Base-by-base conservation (phyloP, 2,113 vertebrate species). In the Sorex fumeus region DNA sequence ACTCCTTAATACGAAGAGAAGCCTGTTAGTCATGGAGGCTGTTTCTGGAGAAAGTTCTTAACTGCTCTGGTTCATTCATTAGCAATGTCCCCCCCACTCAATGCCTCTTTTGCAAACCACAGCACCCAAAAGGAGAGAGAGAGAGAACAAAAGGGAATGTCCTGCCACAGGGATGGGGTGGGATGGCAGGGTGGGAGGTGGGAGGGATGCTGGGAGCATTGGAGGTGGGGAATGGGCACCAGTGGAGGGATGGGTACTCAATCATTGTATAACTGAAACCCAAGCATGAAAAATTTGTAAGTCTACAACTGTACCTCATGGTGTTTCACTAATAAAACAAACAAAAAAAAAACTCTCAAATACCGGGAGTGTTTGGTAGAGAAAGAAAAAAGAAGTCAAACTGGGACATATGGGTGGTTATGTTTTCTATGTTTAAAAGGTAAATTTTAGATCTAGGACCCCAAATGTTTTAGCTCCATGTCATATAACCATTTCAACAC, bases 21-120 rank as follows among this genome's bases (percentile, higher is more conserved):
- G 36, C 32, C 87, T 71, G 15, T 79, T 78, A 72, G 45, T 28
- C 72, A 81, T 92, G 66, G 28, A 43, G 70, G 94, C 34, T 64
- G 21, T 50, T 50, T 91, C 47, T 67, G 40, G 28, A 84, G 66
- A 19, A 25, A 66, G 40, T 74, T 72, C 30, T 83, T 43, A 70
- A n/a, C 4, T 12, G 57, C 72, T 93, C 70, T 53, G 34, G 34
- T 28, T 78, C 80, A 84, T 50, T 83, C 67, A 47, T 81, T 62
- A 76, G 28, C 53, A 72, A 80, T 40, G 32, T 25, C 43, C n/a
- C 67, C n/a, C n/a, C n/a, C n/a, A n/a, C n/a, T n/a, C n/a, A n/a
- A n/a, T n/a, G n/a, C n/a, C n/a, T n/a, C n/a, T n/a, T n/a, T n/a
- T n/a, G n/a, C n/a, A n/a, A n/a, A n/a, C n/a, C n/a, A n/a, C n/a